A percentile compares a stretch with the other conserved stretches of the same genome.
Conservation (phyloP, 2,888 invertebrate genomes). For the Pyrgus malvae region DNA sequence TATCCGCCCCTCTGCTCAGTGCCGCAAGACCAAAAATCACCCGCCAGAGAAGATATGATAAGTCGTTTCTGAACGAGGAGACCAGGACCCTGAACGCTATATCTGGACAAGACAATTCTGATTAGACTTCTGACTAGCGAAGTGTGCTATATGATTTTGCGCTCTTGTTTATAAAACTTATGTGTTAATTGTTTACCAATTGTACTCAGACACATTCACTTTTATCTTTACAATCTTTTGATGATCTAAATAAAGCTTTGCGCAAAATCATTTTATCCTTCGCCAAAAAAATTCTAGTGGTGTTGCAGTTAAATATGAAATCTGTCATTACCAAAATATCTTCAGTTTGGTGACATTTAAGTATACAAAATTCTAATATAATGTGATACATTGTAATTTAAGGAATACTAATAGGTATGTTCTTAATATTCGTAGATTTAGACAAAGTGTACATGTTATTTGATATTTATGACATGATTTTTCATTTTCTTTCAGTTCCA, state of each 20-base stretch:
- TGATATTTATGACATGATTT: slow-evolving; percentile 20
- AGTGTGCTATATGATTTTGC: not conserved
- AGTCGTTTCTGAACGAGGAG: slow-evolving; percentile 68
- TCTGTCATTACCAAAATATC: too few species aligned
- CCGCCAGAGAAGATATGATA: slow-evolving; percentile 71
- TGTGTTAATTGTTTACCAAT: not conserved
- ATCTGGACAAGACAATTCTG: slow-evolving; percentile 71
- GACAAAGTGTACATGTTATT: slow-evolving; percentile 42
- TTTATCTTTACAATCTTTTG: too few species aligned
- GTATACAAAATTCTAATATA: slow-evolving; percentile 77
- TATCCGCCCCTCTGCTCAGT: slow-evolving; percentile 71
- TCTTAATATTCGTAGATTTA: slow-evolving; percentile 49
- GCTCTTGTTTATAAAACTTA: not conserved
- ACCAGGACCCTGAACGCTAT: slow-evolving; percentile 67
- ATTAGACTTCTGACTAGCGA: slow-evolving; percentile 44
- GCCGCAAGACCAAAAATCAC: slow-evolving; percentile 72
- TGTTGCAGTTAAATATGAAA: too few species aligned
- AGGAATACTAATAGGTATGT: slow-evolving; percentile 52
- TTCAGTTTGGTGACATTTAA: slow-evolving; percentile 36
- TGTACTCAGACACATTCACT: too few species aligned
- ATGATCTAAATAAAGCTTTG: too few species aligned
- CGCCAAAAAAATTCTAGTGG: too few species aligned
- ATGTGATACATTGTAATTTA: slow-evolving; percentile 73
- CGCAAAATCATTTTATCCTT: too few species aligned
- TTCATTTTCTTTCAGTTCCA: slow-evolving; percentile 35